Base-by-base conservation (phyloP, 2,797 vertebrate genomes). In the Amazona finschi region DNA sequence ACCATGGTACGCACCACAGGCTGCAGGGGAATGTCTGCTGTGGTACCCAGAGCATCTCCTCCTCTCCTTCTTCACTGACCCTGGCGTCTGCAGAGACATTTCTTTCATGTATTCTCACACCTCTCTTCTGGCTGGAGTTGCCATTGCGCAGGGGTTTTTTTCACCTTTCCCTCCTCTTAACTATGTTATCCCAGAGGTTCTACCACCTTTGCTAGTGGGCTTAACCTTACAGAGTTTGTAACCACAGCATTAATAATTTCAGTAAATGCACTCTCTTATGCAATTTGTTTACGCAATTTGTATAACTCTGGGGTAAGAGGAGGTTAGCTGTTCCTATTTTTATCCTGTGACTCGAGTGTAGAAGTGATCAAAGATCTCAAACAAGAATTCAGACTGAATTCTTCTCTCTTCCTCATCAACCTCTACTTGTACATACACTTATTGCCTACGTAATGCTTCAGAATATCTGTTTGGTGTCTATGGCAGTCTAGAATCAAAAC, bases 1-100 rank as follows among this genome's bases (percentile, higher is more conserved):
- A 5, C 57, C 21, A 16, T 15, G n/a, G 24, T 11, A 28, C 44
- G 20, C 20, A 33, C 20, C n/a, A 46, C 0, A 0, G 28, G 7
- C 20, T 52, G 1, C 11, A 53, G 33, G 16, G 27, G 0, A 53
- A 53, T 30, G 22, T 74, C 31, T 49, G 11, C 9, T 19, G 24
- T 2, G 2, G n/a, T 2, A 1, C 14, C 16, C 43, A 16, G 15
- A n/a, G 5, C 11, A 38, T 4, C 3, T 91, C 19, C 30, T 53
- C 20, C 6, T 3, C 8, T 73, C 4, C 41, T 77, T 55, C 36
- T 61, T 0, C 53, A 17, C 3, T 31, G 28, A 55, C 17, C 17
- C 43, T 10, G 24, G 31, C 4, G 1, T 27, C n/a, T 39, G 21
- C 30, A 44, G 30, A 24, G 15, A 15, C 9, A n/a, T 65, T 36